These are phyloP conservation scores for Galago senegalensis DNA, from an alignment of 2,797 vertebrate species.

Conservation along the genomic window DNA sequence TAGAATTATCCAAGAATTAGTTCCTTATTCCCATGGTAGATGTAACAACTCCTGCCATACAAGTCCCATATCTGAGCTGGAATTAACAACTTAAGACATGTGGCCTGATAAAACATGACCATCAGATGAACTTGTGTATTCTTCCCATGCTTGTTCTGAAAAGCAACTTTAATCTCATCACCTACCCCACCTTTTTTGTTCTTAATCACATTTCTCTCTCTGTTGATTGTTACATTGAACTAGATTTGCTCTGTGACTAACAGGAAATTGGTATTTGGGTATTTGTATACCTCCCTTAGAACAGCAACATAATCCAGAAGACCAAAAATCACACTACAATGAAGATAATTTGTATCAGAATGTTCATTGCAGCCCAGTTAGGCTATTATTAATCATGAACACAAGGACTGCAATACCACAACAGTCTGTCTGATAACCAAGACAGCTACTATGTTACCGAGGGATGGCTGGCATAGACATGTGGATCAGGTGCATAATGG, in stretches of 20 bases:
- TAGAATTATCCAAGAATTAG: background rate
- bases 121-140: background rate
- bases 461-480: no score
- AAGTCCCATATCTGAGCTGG: background rate
- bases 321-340: no score
- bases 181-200: background rate
- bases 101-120: accelerated
- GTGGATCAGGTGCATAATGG: background rate
- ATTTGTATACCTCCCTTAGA: background rate
- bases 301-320: background rate
- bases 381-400: background rate
- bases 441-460: background rate
- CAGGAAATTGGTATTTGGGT: no score
- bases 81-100: background rate
- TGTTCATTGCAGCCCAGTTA: no score
- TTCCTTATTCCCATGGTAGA: background rate
- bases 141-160: background rate
- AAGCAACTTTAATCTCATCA: background rate
- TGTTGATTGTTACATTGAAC: background rate
- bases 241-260: background rate
- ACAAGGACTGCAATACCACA: background rate
- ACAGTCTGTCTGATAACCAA: background rate
- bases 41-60: background rate
- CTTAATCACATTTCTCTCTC: background rate
- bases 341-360: no score